Evolutionary conservation across 2,888 invertebrate species (phyloP).

Genomic region (Heliconius sara): DNA sequence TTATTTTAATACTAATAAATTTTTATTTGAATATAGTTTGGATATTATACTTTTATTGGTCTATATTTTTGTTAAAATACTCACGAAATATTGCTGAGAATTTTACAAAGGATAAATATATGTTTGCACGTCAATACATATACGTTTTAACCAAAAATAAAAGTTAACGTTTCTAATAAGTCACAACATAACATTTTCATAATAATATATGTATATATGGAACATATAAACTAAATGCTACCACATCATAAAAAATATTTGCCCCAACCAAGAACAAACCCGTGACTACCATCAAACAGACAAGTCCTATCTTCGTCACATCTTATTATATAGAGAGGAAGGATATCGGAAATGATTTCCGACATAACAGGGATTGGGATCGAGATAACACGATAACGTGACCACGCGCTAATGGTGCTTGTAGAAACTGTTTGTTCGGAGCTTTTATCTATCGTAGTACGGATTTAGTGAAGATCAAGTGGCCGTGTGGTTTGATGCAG

Average conservation of each 20-base stretch:
- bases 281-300: not conserved
- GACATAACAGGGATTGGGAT: not conserved
- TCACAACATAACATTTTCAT: too few relatives aligned
- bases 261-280: not conserved
- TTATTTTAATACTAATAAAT: too few relatives aligned
- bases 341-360: constrained; percentile 16
- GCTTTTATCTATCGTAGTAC: not conserved
- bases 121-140: not conserved
- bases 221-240: too few relatives aligned
- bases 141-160: not conserved
- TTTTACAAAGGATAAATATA: too few relatives aligned
- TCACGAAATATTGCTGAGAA: too few relatives aligned
- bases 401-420: constrained; percentile 10
- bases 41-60: too few relatives aligned
- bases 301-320: not conserved
- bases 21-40: too few relatives aligned
- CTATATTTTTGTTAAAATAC: too few relatives aligned
- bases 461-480: not conserved
- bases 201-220: too few relatives aligned
- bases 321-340: not conserved
- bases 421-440: constrained; percentile 17
- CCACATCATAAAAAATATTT: not conserved
- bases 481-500: not conserved
- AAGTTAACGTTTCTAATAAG: too few relatives aligned
- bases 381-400: constrained; percentile 21